Evolutionary conservation across 2,113 vertebrate species (phyloP), one percentile per base, ranked within the genome.

Genomic region (Serranochromis macrocephalus): DNA sequence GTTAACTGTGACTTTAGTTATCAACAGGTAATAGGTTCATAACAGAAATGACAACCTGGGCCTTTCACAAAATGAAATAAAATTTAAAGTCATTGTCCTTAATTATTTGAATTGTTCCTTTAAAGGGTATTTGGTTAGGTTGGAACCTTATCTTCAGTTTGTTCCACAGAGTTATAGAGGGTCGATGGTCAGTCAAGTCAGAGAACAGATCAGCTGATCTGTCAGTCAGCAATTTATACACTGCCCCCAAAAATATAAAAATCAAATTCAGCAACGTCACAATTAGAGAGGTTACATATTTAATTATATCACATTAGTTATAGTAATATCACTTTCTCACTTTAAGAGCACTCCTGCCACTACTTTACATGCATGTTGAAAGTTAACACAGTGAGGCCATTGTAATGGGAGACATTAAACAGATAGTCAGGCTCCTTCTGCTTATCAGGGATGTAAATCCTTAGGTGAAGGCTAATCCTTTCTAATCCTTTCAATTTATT

Each of bases 211-310:
- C 24, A 57, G 55, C 24, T 57, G 7, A 1, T 29, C 24, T 57
- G 24, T 57, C 55, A 57, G 55, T 5, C 55, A 57, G 55, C 24
- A 57, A 29, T 57, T 57, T 29, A 57, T 26, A 29, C 55, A 57
- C 24, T 57, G 55, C 55, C 55, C 55, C 0, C 24, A 9, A 57
- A 57, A 57, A 8, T 57, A 57, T 57, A 57, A 57, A 57, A 57
- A 57, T 57, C 1, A 0, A 57, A 57, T 57, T 57, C 55, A 57
- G 0, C 7, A 57, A 29, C 1, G 55, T 57, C 55, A 57, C 7
- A 57, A 57, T 29, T 57, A 0, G 55, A 57, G 55, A 29, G 55
- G 55, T 16, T 29, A 29, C 24, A 45, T 45, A 2, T 45, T 45
- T 14, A 45, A 45, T 45, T 45, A 45, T 45, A 45, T 45, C 42